phyloP scores from a whole-genome alignment of 2,888 invertebrate species.

The Nasonia oneida region DNA sequence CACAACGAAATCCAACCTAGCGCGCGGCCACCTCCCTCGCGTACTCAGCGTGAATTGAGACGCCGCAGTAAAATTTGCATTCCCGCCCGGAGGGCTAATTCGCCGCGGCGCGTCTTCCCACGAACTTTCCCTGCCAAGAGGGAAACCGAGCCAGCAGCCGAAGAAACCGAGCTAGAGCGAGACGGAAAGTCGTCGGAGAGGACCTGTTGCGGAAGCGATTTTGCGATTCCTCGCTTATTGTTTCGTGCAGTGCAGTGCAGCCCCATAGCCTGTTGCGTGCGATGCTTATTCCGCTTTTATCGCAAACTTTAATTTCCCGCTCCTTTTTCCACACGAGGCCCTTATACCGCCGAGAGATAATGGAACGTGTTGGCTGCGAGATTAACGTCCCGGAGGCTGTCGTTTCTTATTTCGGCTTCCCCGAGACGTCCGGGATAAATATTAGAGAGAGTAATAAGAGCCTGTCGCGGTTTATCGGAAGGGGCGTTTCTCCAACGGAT shows the following conservation, averaged over 20 bases:
- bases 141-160: conserved; percentile 1
- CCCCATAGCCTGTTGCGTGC: background rate
- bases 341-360: background rate
- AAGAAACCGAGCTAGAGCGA: background rate
- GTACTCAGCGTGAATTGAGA: conserved; percentile 37
- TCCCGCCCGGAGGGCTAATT: conserved; percentile 45
- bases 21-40: background rate
- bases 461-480: conserved; percentile 15
- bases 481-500: background rate
- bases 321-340: background rate
- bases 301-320: background rate
- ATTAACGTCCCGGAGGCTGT: conserved; percentile 24
- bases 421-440: conserved; percentile 7
- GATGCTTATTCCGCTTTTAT: background rate
- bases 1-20: background rate
- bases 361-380: conserved; percentile 16
- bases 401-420: conserved; percentile 14
- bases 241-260: background rate
- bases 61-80: conserved; percentile 55
- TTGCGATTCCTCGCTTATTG: conserved; percentile 34
- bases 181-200: background rate
- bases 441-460: conserved; percentile 2
- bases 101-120: background rate
- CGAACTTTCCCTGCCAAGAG: conserved; percentile 17
- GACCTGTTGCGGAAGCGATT: conserved; percentile 62